These are phyloP conservation scores for Hemistola chrysoprasaria DNA, from an alignment of 2,888 invertebrate genomes.

Conservation along the genomic window DNA sequence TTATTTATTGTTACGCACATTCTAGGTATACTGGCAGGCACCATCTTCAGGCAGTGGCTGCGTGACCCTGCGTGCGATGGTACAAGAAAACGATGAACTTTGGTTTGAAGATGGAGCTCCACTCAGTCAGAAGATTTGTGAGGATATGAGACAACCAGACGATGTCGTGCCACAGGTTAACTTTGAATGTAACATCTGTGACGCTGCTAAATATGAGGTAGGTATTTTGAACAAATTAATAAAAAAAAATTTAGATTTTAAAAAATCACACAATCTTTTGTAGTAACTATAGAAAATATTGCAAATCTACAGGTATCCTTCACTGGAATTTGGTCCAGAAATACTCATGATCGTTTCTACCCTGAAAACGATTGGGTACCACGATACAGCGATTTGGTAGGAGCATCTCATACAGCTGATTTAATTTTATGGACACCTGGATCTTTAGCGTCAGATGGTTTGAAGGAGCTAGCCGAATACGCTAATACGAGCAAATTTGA, in stretches of 20 bases:
- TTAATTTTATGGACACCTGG: slow-evolving; percentile 66
- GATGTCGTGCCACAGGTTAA: slow-evolving; percentile 63
- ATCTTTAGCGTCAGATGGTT: slow-evolving; percentile 55
- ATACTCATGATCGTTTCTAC: slow-evolving; percentile 62
- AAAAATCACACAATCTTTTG: too few relatives aligned
- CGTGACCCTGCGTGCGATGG: slow-evolving; percentile 68
- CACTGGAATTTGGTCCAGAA: slow-evolving; percentile 69
- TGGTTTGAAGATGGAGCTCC: slow-evolving; percentile 71
- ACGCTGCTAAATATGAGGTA: slow-evolving; percentile 75
- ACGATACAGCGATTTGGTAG: slow-evolving; percentile 64
- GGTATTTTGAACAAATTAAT: neutral
- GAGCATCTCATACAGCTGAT: slow-evolving; percentile 63
- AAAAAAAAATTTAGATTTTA: too few relatives aligned
- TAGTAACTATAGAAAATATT: too few relatives aligned
- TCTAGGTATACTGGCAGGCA: slow-evolving; percentile 71
- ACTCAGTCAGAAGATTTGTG: slow-evolving; percentile 57
- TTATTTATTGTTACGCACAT: too few relatives aligned
- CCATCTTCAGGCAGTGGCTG: slow-evolving; percentile 66
- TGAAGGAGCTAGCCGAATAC: slow-evolving; percentile 62
- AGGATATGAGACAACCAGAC: slow-evolving; percentile 68
- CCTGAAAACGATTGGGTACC: slow-evolving; percentile 72
- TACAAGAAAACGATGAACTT: slow-evolving; percentile 59
- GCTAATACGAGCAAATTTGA: slow-evolving; percentile 65
- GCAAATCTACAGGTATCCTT: slow-evolving; percentile 50
- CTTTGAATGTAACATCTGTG: slow-evolving; percentile 62